These are phyloP conservation scores for Zaprionus davidi DNA, from an alignment of 1,140 invertebrate genomes.

Conservation along the genomic window DNA sequence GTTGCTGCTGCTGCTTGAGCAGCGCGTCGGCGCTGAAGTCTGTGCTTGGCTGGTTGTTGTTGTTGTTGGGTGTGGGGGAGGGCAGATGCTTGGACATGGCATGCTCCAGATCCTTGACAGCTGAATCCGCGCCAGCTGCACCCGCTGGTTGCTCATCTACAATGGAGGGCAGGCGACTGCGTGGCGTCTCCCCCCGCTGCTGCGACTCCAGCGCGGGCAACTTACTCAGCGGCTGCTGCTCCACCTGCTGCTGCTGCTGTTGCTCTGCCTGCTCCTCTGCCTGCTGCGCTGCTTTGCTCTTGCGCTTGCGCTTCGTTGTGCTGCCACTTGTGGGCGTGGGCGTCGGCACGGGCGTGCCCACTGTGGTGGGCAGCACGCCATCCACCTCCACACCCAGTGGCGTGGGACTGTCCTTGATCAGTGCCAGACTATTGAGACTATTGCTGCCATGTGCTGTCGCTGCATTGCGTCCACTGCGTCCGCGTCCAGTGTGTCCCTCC, in stretches of 20 bases:
- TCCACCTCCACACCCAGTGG: conserved; percentile 68
- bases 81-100: conserved; percentile 98
- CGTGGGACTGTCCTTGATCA: conserved; percentile 74
- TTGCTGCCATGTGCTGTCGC: conserved; percentile 53
- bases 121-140: conserved; percentile 54
- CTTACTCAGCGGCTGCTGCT: conserved; percentile 74
- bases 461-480: conserved; percentile 58
- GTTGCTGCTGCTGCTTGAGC: conserved; percentile 89
- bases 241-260: conserved; percentile 17
- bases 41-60: conserved; percentile 84
- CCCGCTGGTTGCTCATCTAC: conserved; percentile 65
- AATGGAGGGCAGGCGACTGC: conserved; percentile 72
- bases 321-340: conserved; percentile 42
- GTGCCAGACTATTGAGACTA: conserved; percentile 51
- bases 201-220: conserved; percentile 68
- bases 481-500: conserved; percentile 69
- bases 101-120: conserved; percentile 93
- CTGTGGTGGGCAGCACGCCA: conserved; percentile 61
- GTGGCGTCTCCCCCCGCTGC: conserved; percentile 46
- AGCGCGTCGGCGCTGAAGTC: conserved; percentile 95
- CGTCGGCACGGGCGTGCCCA: conserved; percentile 62
- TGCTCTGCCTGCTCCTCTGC: conserved; percentile 54
- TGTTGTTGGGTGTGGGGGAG: conserved; percentile 80
- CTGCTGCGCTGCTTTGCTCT: conserved; percentile 71
- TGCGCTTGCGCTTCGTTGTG: conserved; percentile 72